Conservation (phyloP, 2,113 vertebrate genomes). For the Pseudorasbora parva region DNA sequence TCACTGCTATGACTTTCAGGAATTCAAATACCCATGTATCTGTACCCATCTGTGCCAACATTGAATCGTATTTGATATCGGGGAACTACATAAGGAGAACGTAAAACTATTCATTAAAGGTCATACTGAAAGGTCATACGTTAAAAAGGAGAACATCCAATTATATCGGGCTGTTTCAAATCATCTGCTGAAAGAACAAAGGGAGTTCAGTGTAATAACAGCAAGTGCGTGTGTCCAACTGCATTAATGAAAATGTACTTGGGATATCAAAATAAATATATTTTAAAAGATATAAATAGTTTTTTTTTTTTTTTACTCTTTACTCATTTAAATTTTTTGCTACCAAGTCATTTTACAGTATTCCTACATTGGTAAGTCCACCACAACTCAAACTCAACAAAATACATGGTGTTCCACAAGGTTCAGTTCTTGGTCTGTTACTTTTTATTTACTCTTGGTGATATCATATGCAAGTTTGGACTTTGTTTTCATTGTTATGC, state of each 20-base stretch:
- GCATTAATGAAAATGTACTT: not conserved
- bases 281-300: not conserved
- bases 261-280: not conserved
- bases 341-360: not conserved
- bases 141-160: not conserved
- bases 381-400: too few species aligned
- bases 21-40: not conserved
- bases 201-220: not conserved
- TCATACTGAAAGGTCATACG: not conserved
- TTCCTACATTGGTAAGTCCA: not conserved
- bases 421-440: too few species aligned
- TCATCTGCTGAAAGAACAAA: slow-evolving; percentile 4
- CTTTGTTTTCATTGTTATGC: too few species aligned
- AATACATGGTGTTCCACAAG: too few species aligned
- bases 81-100: slow-evolving; percentile 48
- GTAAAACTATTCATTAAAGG: slow-evolving; percentile 52
- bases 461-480: too few species aligned
- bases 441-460: too few species aligned
- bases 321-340: not conserved
- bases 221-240: not conserved
- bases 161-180: not conserved
- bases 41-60: not conserved
- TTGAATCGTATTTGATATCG: not conserved
- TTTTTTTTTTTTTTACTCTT: not conserved
- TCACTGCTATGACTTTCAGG: not conserved